Conservation (phyloP, 2,888 invertebrate genomes). For the Odontomyia ornata region DNA sequence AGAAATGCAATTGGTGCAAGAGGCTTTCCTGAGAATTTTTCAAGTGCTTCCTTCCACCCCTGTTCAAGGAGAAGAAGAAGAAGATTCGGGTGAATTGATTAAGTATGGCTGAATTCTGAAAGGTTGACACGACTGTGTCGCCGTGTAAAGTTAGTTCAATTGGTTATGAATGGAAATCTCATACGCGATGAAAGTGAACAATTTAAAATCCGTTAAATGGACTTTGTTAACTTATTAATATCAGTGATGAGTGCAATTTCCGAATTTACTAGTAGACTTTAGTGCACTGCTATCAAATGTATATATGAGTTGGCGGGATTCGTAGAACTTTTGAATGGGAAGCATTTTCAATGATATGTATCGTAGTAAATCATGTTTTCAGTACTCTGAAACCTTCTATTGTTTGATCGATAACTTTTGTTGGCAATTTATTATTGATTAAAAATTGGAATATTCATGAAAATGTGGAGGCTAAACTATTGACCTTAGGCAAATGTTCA, state of each 20-base stretch:
- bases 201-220: slow-evolving; percentile 14
- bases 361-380: too few relatives aligned
- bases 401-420: too few relatives aligned
- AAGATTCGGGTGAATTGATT: neutral
- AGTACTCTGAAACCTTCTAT: too few relatives aligned
- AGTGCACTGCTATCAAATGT: too few relatives aligned
- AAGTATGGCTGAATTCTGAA: neutral
- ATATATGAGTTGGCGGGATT: neutral
- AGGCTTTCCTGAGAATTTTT: neutral
- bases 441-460: too few relatives aligned
- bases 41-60: slow-evolving; percentile 22
- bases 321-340: slow-evolving; percentile 12
- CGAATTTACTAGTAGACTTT: slow-evolving; percentile 12
- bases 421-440: too few relatives aligned
- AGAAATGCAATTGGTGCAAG: slow-evolving; percentile 2
- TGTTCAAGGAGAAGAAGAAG: neutral
- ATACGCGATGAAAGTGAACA: neutral
- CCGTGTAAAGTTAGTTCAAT: slow-evolving; percentile 16
- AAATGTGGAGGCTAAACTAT: too few relatives aligned
- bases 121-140: neutral
- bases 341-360: too few relatives aligned
- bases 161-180: slow-evolving; percentile 29
- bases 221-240: slow-evolving; percentile 32
- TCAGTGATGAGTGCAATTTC: slow-evolving; percentile 18
- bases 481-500: too few relatives aligned